Evolutionary conservation across 2,797 vertebrate species (phyloP).

Genomic region (Phrynocephalus vlangalii): DNA sequence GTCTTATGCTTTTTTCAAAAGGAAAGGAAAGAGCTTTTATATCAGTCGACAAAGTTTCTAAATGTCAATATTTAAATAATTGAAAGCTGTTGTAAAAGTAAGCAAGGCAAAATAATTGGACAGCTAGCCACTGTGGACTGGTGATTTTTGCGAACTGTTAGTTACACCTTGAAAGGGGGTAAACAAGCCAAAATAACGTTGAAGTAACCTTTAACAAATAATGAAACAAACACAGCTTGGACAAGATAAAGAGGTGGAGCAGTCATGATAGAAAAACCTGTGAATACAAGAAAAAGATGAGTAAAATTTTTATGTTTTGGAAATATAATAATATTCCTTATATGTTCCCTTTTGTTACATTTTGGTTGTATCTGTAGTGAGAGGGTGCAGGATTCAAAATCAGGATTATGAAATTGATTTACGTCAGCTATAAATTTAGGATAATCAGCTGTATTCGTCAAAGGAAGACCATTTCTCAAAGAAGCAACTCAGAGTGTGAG

Average conservation of each 20-base stretch:
- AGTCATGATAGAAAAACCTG: neutral
- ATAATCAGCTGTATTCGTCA: neutral
- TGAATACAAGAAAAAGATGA: neutral
- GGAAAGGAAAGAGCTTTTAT: neutral
- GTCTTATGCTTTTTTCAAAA: neutral
- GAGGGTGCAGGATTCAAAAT: neutral
- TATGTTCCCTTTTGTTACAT: neutral
- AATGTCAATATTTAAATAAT: neutral
- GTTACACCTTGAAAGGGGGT: neutral
- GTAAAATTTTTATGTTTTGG: neutral
- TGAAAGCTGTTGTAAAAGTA: neutral
- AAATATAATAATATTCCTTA: neutral
- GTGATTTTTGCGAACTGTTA: neutral
- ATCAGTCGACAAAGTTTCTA: neutral
- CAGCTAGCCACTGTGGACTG: neutral
- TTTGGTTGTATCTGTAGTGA: neutral
- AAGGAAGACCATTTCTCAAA: no score
- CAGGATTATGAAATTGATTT: neutral
- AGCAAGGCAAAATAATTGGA: neutral
- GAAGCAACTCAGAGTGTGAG: neutral
- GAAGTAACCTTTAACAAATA: neutral
- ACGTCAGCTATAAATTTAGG: neutral
- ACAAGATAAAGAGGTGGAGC: neutral
- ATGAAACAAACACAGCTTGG: neutral
- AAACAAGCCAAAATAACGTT: neutral